Conservation (phyloP, 1,140 invertebrate genomes). For the Sycobia sp. region DNA sequence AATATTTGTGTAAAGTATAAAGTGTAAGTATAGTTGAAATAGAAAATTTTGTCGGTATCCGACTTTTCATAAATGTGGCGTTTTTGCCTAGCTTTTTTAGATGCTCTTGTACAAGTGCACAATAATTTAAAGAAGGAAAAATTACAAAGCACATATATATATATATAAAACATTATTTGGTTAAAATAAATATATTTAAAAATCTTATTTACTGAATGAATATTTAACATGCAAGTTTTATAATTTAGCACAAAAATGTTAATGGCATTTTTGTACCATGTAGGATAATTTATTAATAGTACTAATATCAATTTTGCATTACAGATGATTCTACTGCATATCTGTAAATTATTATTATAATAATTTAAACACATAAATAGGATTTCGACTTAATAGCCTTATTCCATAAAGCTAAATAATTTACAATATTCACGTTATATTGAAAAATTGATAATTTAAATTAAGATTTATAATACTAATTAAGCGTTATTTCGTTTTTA, state of each 20-base stretch:
- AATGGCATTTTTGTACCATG: not conserved
- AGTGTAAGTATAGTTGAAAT: slow-evolving; percentile 13
- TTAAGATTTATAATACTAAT: not conserved
- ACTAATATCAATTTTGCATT: no score
- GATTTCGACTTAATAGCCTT: slow-evolving; percentile 15
- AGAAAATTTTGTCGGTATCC: slow-evolving; percentile 29
- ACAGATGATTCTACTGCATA: slow-evolving; percentile 12
- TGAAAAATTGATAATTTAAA: not conserved
- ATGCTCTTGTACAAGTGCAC: slow-evolving; percentile 5
- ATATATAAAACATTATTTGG: slow-evolving; percentile 5
- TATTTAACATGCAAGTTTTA: slow-evolving; percentile 2
- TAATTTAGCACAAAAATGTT: slow-evolving; percentile 3
- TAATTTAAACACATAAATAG: not conserved
- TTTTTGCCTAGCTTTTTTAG: slow-evolving; percentile 4
- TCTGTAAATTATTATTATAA: no score
- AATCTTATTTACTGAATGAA: not conserved
- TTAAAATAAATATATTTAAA: not conserved
- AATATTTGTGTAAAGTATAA: slow-evolving; percentile 14
- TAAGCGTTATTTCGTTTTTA: not conserved
- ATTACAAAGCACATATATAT: no score
- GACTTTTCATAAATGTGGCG: slow-evolving; percentile 4
- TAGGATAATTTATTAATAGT: no score
- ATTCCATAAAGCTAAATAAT: slow-evolving; percentile 7
- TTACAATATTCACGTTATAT: slow-evolving; percentile 1
- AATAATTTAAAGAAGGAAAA: not conserved